These are phyloP conservation scores for Python bivittatus DNA, from an alignment of 2,113 vertebrate species.

Conservation along the genomic window DNA sequence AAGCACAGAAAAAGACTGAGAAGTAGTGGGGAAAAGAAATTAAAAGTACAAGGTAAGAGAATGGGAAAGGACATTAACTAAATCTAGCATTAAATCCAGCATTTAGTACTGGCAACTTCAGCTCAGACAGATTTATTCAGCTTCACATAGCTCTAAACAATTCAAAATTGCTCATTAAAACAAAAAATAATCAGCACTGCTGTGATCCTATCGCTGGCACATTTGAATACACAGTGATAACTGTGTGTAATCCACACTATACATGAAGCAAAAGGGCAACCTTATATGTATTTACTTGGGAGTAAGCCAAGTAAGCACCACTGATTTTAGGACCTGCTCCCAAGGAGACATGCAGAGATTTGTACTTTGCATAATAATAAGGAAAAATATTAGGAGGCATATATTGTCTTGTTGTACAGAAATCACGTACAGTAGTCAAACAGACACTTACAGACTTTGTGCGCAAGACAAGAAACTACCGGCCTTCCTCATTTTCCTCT, in stretches of 20 bases:
- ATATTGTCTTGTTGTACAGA: neutral
- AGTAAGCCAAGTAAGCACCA: neutral
- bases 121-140: constrained; percentile 4
- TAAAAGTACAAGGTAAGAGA: too few relatives aligned
- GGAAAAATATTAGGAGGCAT: neutral
- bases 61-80: too few relatives aligned
- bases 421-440: neutral
- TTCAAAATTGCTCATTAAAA: neutral
- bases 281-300: neutral
- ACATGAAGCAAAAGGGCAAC: neutral
- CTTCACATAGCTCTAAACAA: neutral
- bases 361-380: neutral
- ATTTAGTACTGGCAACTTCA: neutral
- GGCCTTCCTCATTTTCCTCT: neutral
- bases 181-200: neutral
- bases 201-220: neutral
- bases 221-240: neutral
- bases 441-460: neutral
- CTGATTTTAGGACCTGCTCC: neutral
- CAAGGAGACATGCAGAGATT: neutral
- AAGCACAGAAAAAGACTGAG: neutral
- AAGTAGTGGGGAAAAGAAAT: too few relatives aligned
- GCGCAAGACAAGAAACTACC: neutral
- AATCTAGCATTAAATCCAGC: too few relatives aligned
- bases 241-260: neutral